Conservation (phyloP, 35 echinoderm and acorn worm genomes). For the Apostichopus japonicus region DNA sequence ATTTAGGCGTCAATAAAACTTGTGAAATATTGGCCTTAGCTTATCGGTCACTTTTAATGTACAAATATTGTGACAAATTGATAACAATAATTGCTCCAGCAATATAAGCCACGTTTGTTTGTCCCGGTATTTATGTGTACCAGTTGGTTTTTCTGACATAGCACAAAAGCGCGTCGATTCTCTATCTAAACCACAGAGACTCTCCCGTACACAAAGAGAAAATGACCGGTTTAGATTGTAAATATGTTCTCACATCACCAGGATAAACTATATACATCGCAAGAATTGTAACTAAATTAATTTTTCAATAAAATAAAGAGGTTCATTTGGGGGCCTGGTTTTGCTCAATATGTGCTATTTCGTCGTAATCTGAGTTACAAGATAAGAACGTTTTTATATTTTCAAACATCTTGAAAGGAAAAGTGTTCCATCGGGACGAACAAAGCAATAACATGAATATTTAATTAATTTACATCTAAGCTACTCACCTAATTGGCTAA, state of each 20-base stretch:
- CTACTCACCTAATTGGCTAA: no score
- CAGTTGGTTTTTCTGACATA: no score
- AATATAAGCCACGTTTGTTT: no score
- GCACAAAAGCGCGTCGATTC: no score
- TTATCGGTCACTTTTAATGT: not conserved
- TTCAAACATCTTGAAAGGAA: no score
- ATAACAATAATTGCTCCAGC: not conserved
- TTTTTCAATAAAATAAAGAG: not conserved
- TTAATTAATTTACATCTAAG: no score
- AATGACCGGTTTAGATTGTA: not conserved
- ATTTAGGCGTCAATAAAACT: not conserved
- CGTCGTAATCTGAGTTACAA: not conserved
- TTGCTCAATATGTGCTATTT: not conserved
- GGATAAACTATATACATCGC: not conserved
- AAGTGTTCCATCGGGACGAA: no score
- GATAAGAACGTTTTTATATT: no score
- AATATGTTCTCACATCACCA: not conserved
- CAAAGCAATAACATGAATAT: no score
- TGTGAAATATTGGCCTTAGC: not conserved
- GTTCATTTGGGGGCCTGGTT: not conserved
- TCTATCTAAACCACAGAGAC: not conserved
- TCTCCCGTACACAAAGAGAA: not conserved
- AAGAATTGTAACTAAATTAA: not conserved
- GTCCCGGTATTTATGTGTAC: no score
- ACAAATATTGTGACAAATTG: slow-evolving; percentile 19